These are phyloP conservation scores for Stenodera caucasica DNA, from an alignment of 2,888 invertebrate species.

Conservation along the genomic window DNA sequence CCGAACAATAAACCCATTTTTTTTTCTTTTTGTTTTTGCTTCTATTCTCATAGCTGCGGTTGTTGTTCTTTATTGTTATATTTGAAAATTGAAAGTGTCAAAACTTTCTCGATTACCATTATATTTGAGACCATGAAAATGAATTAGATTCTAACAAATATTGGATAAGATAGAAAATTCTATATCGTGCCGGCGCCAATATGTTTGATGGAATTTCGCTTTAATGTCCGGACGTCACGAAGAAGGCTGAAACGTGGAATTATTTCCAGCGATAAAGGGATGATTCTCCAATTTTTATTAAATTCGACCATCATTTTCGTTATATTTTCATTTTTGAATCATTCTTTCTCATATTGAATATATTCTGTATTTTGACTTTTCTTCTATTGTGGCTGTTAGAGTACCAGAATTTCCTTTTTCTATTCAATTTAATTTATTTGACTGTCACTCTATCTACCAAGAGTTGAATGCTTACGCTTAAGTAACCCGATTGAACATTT, in stretches of 20 bases:
- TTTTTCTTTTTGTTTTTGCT: too few species aligned
- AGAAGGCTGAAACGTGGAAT: conserved; percentile 19
- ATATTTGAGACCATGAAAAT: neutral
- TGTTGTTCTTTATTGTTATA: conserved; percentile 12
- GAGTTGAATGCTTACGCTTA: conserved; percentile 10
- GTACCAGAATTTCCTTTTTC: conserved; percentile 1
- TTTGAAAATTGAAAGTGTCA: conserved; percentile 2
- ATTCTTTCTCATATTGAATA: neutral
- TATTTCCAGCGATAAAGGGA: too few species aligned
- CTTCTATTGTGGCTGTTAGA: neutral
- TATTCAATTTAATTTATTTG: conserved; percentile 21
- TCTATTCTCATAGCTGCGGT: neutral
- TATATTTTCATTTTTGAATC: neutral
- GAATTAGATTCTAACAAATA: conserved; percentile 24
- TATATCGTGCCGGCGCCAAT: conserved; percentile 20
- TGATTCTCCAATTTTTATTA: conserved; percentile 20
- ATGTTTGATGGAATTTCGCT: conserved; percentile 27
- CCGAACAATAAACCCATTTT: conserved; percentile 2
- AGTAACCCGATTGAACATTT: conserved; percentile 28
- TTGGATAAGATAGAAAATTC: conserved; percentile 24
- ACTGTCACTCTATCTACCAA: conserved; percentile 1
- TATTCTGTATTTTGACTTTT: neutral
- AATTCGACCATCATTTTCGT: conserved; percentile 3
- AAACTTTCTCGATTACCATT: conserved; percentile 19
- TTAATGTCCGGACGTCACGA: conserved; percentile 24